Base-by-base conservation (phyloP, 2,113 vertebrate genomes). In the Ammodytes marinus region DNA sequence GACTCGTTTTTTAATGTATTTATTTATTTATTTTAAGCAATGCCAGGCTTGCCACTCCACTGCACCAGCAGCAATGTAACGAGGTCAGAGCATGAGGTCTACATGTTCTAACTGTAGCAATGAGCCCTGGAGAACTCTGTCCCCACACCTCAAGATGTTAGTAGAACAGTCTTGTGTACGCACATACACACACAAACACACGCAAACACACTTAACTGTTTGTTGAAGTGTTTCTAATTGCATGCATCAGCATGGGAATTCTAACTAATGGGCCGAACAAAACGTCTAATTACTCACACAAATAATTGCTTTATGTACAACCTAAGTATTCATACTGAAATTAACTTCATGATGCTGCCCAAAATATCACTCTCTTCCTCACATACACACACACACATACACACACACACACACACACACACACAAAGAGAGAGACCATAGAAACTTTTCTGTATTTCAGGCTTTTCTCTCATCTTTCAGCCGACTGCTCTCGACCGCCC, bases 391-490 rank as follows among this genome's bases (percentile, higher is more conserved):
- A 40, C 5, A 53, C 49, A 59, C 39, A 46, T 47, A 15, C 11
- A 66, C 69, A 67, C 68, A 67, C 53, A 4, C 14, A 55, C 27
- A 46, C 64, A 61, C 19, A 54, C 8, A 46, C 57, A 9, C n/a
- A n/a, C n/a, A n/a, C n/a, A n/a, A n/a, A 9, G 2, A 77, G 15
- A 59, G n/a, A 58, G 46, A 54, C 27, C 2, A 71, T n/a, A 57
- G 57, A 9, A 84, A 72, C 47, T 77, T 75, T 27, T 17, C 50
- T 58, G 45, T 37, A 74, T 70, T 40, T 69, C 42, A 15, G 82
- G 72, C 55, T 86, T 85, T 78, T 64, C 73, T 76, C 54, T 84
- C 74, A 84, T 84, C 79, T 88, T 73, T 49, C 59, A 69, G 72
- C 50, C 40, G 1, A 53, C 65, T n/a, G 47, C 68, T 74, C 69